Conservation (phyloP, 2,888 invertebrate species). For the Synergus gifuensis region DNA sequence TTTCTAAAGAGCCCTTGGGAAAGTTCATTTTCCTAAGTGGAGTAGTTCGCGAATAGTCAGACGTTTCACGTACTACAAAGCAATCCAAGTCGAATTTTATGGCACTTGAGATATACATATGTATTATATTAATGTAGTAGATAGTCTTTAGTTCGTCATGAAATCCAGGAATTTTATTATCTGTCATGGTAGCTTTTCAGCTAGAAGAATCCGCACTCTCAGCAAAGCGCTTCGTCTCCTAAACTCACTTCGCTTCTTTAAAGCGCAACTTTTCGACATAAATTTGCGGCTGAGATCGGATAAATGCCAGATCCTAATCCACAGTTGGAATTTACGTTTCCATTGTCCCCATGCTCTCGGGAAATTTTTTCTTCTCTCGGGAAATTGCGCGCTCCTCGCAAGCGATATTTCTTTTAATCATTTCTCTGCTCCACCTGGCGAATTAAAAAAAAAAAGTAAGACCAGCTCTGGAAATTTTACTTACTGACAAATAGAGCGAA, state of each 20-base stretch:
- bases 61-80: background rate
- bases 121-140: background rate
- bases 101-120: background rate
- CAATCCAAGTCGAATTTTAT: background rate
- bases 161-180: constrained; percentile 9
- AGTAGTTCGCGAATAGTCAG: constrained; percentile 17
- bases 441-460: constrained; percentile 18
- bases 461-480: background rate
- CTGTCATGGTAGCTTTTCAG: background rate
- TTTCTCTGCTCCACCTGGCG: constrained; percentile 16
- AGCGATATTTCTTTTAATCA: constrained; percentile 39
- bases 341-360: constrained; percentile 42
- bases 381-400: constrained; percentile 24
- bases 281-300: constrained; percentile 52
- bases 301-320: constrained; percentile 52
- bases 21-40: background rate
- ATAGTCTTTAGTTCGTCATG: constrained; percentile 16
- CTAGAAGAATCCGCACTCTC: constrained; percentile 17
- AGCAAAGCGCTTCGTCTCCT: background rate
- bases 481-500: constrained; percentile 5
- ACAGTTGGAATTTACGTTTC: constrained; percentile 52
- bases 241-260: constrained; percentile 46
- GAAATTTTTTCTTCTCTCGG: constrained; percentile 35
- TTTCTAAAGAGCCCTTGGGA: background rate
- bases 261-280: constrained; percentile 54